Percentiles rank a stretch among this genome's conserved stretches.
These are phyloP conservation scores for Drosophila pruinosa DNA, from an alignment of 1,140 invertebrate genomes.

Conservation along the genomic window DNA sequence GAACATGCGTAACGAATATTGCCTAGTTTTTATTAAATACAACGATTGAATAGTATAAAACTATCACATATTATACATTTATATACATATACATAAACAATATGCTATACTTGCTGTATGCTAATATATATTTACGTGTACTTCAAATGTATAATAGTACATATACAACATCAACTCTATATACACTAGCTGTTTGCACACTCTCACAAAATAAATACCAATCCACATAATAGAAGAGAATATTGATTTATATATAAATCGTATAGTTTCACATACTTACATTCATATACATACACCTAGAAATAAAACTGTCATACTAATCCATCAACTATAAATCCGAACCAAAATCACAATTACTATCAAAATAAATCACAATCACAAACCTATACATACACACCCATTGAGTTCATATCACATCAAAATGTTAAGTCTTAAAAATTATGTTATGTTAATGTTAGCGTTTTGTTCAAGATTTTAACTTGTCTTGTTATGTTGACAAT, in stretches of 20 bases:
- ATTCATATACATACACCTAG: conserved; percentile 18
- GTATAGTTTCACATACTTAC: conserved; percentile 17
- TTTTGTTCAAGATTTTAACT: conserved; percentile 44
- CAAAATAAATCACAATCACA: conserved; percentile 11
- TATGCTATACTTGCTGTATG: conserved; percentile 68
- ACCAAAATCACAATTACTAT: conserved; percentile 1
- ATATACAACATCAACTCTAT: conserved; percentile 52
- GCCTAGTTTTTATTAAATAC: conserved; percentile 55
- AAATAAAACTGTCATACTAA: conserved; percentile 30
- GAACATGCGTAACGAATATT: conserved; percentile 76
- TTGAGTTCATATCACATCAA: conserved; percentile 24
- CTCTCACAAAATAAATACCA: conserved; percentile 11
- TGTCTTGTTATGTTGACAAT: conserved; percentile 31
- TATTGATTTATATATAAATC: conserved; percentile 24
- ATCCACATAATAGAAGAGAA: conserved; percentile 24
- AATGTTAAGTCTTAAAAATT: conserved; percentile 50
- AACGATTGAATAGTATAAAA: conserved; percentile 19
- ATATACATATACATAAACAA: conserved; percentile 47
- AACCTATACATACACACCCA: conserved; percentile 12
- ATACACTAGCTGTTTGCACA: conserved; percentile 58
- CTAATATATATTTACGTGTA: conserved; percentile 59
- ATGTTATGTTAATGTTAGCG: conserved; percentile 47
- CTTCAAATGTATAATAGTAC: too few species aligned
- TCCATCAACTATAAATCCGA: conserved; percentile 12
- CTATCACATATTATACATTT: neutral